phyloP scores from a whole-genome alignment of 2,797 vertebrate genomes.

The Fratercula arctica region DNA sequence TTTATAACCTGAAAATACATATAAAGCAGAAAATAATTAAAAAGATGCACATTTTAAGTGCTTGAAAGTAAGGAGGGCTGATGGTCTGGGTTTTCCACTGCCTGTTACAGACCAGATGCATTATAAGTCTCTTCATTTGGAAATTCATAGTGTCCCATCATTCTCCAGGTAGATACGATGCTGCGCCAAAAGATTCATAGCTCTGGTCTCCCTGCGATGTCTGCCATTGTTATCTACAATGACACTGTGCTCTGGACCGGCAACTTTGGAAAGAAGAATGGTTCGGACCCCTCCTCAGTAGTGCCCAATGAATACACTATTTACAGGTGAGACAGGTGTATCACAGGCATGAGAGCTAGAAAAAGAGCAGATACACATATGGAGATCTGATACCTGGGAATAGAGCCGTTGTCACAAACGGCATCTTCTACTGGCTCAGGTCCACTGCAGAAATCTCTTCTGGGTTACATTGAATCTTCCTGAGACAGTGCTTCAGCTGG shows the following conservation, averaged over 20 bases:
- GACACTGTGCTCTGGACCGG: conserved; percentile 95
- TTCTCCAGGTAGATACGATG: conserved; percentile 83
- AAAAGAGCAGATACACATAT: rapidly evolving
- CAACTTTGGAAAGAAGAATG: conserved; percentile 91
- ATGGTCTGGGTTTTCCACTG: not conserved
- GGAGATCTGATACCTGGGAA: not conserved
- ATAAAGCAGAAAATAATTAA: no score
- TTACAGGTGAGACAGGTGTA: conserved; percentile 82
- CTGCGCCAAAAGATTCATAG: conserved; percentile 81
- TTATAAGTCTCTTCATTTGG: not conserved
- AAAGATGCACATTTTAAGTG: not conserved
- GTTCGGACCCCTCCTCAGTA: conserved; percentile 82
- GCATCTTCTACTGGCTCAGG: no score
- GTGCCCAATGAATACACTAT: conserved; percentile 92
- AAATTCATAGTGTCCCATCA: no score
- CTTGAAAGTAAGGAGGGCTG: not conserved
- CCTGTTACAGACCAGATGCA: no score
- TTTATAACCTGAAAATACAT: no score
- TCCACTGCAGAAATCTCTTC: not conserved
- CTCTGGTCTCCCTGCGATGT: conserved; percentile 86
- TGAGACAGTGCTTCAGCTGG: not conserved
- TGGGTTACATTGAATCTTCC: not conserved
- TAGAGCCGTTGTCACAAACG: rapidly evolving
- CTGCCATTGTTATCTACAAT: conserved; percentile 90
- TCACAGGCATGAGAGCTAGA: not conserved